Conservation (phyloP, 2,797 vertebrate species). For the Ciconia nigra region DNA sequence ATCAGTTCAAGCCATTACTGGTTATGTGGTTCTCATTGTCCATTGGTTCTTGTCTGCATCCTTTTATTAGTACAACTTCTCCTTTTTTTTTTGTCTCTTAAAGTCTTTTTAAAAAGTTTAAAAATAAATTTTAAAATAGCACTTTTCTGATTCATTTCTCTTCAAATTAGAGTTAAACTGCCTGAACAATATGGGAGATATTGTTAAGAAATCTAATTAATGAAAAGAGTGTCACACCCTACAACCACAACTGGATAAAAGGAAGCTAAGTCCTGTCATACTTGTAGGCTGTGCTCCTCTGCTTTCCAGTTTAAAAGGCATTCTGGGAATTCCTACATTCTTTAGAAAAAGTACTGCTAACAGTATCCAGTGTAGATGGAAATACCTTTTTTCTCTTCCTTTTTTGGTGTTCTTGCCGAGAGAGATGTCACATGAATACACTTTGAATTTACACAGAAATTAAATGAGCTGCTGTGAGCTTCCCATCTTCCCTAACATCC, state of each 20-base stretch:
- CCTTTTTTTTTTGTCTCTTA: not conserved
- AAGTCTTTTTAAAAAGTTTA: not conserved
- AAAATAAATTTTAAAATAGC: not conserved
- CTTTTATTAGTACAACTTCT: not conserved
- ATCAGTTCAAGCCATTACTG: not conserved
- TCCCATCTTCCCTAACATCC: not conserved
- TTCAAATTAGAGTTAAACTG: not conserved
- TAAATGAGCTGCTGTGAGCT: not conserved
- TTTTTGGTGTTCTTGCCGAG: not conserved
- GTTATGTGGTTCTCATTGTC: not conserved
- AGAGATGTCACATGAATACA: not conserved
- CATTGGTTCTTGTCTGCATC: not conserved
- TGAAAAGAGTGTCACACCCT: not conserved
- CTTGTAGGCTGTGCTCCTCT: not conserved
- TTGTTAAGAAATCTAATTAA: not conserved
- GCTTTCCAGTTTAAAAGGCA: not conserved
- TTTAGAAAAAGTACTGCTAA: not conserved
- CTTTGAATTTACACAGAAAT: not conserved
- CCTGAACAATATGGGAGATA: not conserved
- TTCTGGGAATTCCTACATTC: not conserved
- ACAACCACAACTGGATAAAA: not conserved
- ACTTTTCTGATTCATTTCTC: not conserved
- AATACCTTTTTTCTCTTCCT: not conserved
- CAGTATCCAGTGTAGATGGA: not conserved
- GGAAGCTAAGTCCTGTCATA: not conserved